Conservation (phyloP, 2,797 vertebrate species). For the Alcedo atthis region DNA sequence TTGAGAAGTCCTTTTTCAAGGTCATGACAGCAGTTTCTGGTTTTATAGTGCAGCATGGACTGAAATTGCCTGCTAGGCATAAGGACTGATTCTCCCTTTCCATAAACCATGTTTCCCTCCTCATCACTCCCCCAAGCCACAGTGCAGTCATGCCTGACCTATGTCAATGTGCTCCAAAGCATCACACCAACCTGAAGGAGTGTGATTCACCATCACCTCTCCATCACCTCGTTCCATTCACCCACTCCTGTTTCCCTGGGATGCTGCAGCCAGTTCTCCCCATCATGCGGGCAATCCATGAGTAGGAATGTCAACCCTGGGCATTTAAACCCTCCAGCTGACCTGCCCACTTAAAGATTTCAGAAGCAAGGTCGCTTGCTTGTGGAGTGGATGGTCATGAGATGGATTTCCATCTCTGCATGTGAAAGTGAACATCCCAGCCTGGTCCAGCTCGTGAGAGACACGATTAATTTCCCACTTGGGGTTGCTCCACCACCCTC, state of each 20-base stretch:
- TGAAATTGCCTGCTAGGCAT: fast-evolving
- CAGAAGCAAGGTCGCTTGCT: not conserved
- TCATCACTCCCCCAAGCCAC: not conserved
- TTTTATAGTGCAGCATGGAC: not conserved
- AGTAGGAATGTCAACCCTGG: not conserved
- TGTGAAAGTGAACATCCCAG: not conserved
- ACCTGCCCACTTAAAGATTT: not conserved
- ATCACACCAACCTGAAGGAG: not conserved
- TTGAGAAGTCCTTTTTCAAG: conserved; percentile 5
- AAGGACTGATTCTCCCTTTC: not conserved
- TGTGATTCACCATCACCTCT: not conserved
- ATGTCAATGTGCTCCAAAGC: not conserved
- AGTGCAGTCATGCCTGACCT: not conserved
- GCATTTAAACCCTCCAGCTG: not conserved
- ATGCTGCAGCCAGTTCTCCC: not conserved
- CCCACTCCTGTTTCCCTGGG: not conserved
- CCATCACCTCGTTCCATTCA: not conserved
- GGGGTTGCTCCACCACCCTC: not conserved
- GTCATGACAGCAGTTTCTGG: not conserved
- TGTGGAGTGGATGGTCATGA: not conserved
- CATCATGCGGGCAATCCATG: not conserved
- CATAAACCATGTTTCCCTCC: not conserved
- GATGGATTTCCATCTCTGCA: not conserved
- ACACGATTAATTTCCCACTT: fast-evolving
- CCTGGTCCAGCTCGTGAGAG: not conserved